These are phyloP conservation scores for Neoascia interrupta DNA, from an alignment of 2,888 invertebrate genomes.

Conservation along the genomic window DNA sequence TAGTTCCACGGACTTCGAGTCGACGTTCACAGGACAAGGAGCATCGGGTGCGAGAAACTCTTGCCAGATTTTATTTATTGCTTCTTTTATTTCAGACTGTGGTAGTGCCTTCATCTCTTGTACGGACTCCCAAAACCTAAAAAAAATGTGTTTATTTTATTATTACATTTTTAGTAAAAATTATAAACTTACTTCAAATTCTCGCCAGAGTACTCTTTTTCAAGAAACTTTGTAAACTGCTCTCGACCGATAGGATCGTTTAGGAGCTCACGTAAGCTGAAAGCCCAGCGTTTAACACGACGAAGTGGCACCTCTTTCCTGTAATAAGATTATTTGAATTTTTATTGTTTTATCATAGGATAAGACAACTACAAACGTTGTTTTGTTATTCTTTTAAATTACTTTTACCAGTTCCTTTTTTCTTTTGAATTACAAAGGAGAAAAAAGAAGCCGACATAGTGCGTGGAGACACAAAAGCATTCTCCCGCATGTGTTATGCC, in stretches of 20 bases:
- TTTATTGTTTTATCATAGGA: too few species aligned
- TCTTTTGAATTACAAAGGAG: too few species aligned
- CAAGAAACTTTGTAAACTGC: slow-evolving; percentile 96
- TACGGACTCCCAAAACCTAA: slow-evolving; percentile 96
- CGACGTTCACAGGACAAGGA: slow-evolving; percentile 97
- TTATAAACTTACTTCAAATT: slow-evolving; percentile 90
- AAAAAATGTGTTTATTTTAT: too few species aligned
- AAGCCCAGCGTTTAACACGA: slow-evolving; percentile 97
- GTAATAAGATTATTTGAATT: neutral
- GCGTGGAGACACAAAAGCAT: too few species aligned
- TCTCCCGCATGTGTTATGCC: too few species aligned
- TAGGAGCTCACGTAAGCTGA: slow-evolving; percentile 95
- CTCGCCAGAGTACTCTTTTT: slow-evolving; percentile 99
- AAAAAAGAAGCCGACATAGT: too few species aligned
- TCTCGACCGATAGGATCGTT: slow-evolving; percentile 97
- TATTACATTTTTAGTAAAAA: neutral
- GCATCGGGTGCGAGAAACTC: slow-evolving; percentile 97
- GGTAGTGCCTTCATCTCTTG: slow-evolving; percentile 95
- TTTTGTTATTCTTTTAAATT: too few species aligned
- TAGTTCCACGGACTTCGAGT: slow-evolving; percentile 92
- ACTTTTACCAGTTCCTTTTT: too few species aligned
- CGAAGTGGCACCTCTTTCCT: slow-evolving; percentile 96
- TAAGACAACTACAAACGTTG: too few species aligned
- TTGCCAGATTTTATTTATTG: slow-evolving; percentile 93
- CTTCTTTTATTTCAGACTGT: slow-evolving; percentile 89